phyloP scores from a whole-genome alignment of 1,140 invertebrate genomes.

The Brachionus manjavacas region DNA sequence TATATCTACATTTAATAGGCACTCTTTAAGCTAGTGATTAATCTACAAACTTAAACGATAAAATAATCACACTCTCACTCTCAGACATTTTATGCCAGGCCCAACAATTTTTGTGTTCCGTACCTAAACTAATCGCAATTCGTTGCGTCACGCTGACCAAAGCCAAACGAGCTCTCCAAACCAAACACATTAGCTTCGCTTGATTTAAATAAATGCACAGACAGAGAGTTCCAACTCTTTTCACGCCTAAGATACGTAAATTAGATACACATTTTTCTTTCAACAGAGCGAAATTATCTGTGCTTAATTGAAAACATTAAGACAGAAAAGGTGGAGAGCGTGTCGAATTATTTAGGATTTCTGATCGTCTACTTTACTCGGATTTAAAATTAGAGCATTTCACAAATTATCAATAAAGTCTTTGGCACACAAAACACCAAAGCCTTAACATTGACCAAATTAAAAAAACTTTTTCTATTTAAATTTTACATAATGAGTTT shows the following conservation, averaged over 20 bases:
- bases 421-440: too few relatives aligned
- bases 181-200: not conserved
- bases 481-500: too few relatives aligned
- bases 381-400: too few relatives aligned
- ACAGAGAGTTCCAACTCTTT: too few relatives aligned
- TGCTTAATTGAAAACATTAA: not conserved
- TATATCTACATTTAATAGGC: not conserved
- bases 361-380: too few relatives aligned
- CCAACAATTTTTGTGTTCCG: too few relatives aligned
- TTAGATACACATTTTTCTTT: not conserved
- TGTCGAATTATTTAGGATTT: too few relatives aligned
- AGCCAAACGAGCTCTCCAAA: too few relatives aligned
- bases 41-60: not conserved
- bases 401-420: too few relatives aligned
- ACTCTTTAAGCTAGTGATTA: not conserved
- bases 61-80: not conserved
- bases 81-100: not conserved
- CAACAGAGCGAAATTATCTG: not conserved
- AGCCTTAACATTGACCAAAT: too few relatives aligned
- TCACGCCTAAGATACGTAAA: not conserved
- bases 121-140: too few relatives aligned
- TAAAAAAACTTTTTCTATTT: too few relatives aligned
- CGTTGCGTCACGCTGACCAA: not conserved
- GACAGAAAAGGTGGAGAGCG: not conserved
- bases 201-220: not conserved